Evolutionary conservation across 1,140 invertebrate genomes (phyloP), one percentile per base, ranked within the genome.

Genomic region (Drosophila tristis): DNA sequence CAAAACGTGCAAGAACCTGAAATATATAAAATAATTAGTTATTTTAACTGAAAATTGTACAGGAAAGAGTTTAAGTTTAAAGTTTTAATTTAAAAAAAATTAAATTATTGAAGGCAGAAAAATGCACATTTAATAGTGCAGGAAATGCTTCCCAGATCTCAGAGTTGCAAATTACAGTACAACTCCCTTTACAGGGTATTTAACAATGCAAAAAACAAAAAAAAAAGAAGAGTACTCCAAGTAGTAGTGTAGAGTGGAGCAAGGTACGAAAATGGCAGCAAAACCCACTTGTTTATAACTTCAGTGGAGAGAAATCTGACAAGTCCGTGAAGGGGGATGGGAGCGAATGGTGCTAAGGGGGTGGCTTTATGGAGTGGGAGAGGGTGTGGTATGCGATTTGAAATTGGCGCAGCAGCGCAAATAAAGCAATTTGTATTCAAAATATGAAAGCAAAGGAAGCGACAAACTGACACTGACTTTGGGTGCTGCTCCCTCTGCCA

Each of bases 391-490:
- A 29, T 25, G 45, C 35, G 35, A 45, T 54, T 53, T 62, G 16
- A 89, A 89, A 89, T 87, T 89, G 84, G 67, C 79, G 79, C 82
- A 82, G 82, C 82, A 86, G 82, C 71, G 81, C 74, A 91, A 91
- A 91, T 91, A 91, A 91, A 91, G 90, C 79, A 91, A 91, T 91
- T 91, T 91, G 90, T 91, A 91, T 91, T 91, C 90, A 90, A 91
- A 91, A 91, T 91, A 91, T 91, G 90, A 90, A 90, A 84, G 67
- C 51, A 54, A 71, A 80, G 62, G 78, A 75, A 86, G 78, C 74
- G 74, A 72, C 67, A 70, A 82, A 77, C 78, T 78, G 79, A 78
- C 74, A 76, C 64, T 67, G 68, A 62, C 25, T 47, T 56, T 39
- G 35, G 11, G 20, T 35, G 9, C 31, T 4, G 0, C 31, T 9